A percentile compares a stretch with the other conserved stretches of the same genome.
Conservation (phyloP, 2,888 invertebrate genomes). For the Cotesia congregata region DNA sequence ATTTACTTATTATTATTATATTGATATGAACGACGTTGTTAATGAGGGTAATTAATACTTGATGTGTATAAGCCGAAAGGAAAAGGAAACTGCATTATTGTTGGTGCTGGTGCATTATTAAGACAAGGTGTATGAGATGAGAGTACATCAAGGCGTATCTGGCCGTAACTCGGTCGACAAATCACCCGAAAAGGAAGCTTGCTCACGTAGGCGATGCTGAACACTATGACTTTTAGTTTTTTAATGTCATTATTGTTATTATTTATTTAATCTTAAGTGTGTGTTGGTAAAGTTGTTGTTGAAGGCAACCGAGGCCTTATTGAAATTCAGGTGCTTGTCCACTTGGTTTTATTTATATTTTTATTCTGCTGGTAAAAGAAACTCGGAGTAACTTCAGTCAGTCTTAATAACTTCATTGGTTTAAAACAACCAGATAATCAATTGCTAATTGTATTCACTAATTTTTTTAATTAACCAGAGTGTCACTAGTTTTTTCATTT, state of each 20-base stretch:
- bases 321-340: background rate
- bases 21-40: background rate
- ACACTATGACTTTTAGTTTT: constrained; percentile 30
- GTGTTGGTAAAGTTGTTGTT: background rate
- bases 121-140: constrained; percentile 10
- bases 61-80: background rate
- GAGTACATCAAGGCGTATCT: constrained; percentile 33
- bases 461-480: background rate
- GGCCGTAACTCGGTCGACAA: constrained; percentile 33
- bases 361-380: background rate
- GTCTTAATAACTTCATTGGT: background rate
- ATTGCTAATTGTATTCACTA: background rate
- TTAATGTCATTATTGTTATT: background rate
- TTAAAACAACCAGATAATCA: background rate
- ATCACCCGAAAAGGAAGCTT: constrained; percentile 49
- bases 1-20: too few species aligned
- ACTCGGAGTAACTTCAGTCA: background rate
- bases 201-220: constrained; percentile 48
- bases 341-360: background rate
- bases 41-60: background rate
- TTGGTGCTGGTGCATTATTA: constrained; percentile 19
- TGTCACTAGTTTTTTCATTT: background rate
- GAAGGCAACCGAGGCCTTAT: background rate
- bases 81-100: background rate
- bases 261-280: background rate